Base-by-base conservation (phyloP, 2,797 vertebrate genomes). In the Enteromius anoplus region DNA sequence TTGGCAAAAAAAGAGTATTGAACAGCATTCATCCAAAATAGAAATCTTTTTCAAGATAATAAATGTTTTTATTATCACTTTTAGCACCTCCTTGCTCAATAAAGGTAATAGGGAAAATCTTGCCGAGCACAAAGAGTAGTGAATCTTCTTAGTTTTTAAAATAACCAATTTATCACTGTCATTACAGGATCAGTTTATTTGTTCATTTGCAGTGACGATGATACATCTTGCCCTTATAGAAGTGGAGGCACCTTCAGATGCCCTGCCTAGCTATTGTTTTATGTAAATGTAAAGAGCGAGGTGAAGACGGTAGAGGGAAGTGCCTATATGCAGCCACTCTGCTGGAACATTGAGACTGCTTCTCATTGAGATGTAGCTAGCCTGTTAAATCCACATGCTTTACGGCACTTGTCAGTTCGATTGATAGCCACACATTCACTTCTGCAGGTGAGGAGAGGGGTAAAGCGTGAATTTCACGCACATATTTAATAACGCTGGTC, bases 321-420 rank as follows among this genome's bases (percentile, higher is more conserved):
- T 26, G 62, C 32, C 32, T 80, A 83, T 55, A 69, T 68, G 55
- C 71, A 87, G 66, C 64, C 69, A 53, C 84, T 82, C 76, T 84
- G 55, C 75, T 70, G 76, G 72, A 83, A 85, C 81, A 81, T 45
- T 34, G 75, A 77, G 71, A 77, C 62, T 81, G 76, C 73, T 45
- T 88, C 82, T 83, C 69, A 75, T 64, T 85, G 85, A 85, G 76
- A 81, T 82, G 76, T 85, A 76, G 72, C 66, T 47, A 40, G 82
- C 69, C 83, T 79, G 85, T 79, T 87, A 87, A 88, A 87, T 88
- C 86, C 83, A 51, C 51, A 85, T 86, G 83, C 75, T 90, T 89
- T 89, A 89, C 77, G 69, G 73, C 84, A 83, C 84, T 75, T 89
- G 87, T 89, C 86, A 89, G 62, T 66, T 84, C 72, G 78, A 51